phyloP scores from a whole-genome alignment of 2,113 vertebrate genomes.

The Chamaetylas fuelleborni region DNA sequence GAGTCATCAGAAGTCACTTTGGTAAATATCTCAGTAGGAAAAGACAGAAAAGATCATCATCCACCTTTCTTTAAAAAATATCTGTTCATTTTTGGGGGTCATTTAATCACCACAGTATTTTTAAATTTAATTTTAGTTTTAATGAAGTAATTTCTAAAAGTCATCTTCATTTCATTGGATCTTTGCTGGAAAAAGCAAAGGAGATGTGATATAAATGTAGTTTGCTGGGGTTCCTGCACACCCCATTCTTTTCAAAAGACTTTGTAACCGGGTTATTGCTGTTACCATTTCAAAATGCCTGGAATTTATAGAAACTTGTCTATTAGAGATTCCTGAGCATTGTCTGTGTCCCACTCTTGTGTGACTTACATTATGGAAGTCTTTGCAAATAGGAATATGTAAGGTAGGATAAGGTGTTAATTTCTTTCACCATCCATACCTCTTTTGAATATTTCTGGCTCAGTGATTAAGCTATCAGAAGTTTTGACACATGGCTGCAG shows the following conservation, averaged over 20 bases:
- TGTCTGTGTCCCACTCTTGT: not conserved
- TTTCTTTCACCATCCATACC: not conserved
- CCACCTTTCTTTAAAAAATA: not conserved
- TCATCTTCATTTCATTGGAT: not conserved
- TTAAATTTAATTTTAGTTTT: not conserved
- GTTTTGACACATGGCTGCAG: not conserved
- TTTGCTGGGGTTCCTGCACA: not conserved
- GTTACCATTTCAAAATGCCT: not conserved
- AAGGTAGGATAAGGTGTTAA: not conserved
- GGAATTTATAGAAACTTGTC: not conserved
- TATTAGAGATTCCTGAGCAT: not conserved
- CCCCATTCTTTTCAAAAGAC: not conserved
- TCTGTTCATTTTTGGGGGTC: fast-evolving
- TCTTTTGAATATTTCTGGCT: not conserved
- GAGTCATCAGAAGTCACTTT: not conserved
- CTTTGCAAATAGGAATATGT: not conserved
- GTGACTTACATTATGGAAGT: not conserved
- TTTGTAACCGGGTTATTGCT: not conserved
- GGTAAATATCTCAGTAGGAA: not conserved
- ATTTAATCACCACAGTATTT: not conserved
- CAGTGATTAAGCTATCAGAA: not conserved
- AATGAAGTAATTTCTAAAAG: not conserved
- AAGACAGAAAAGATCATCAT: not conserved
- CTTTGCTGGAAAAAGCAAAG: not conserved
- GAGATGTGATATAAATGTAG: not conserved